These are phyloP conservation scores for Microcebus jonahi DNA, from an alignment of 2,113 vertebrate species.

Conservation along the genomic window DNA sequence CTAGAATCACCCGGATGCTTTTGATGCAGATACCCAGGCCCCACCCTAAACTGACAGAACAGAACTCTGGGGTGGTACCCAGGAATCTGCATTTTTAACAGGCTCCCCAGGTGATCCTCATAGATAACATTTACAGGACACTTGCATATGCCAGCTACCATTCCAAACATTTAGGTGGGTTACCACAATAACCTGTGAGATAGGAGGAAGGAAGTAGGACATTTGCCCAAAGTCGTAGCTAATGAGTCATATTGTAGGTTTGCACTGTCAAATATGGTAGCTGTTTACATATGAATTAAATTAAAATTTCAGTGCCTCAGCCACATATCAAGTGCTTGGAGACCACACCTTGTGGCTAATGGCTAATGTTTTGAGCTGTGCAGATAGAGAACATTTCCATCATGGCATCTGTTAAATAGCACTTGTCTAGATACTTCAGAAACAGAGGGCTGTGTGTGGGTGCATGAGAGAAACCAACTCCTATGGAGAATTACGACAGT, in stretches of 20 bases:
- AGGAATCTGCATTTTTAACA: not conserved
- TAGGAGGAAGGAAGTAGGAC: not conserved
- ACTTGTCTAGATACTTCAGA: not conserved
- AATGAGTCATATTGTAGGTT: not conserved
- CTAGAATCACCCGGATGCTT: no score
- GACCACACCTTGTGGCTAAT: not conserved
- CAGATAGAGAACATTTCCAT: not conserved
- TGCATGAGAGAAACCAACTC: no score
- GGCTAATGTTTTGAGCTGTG: fast-evolving
- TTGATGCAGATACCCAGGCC: no score
- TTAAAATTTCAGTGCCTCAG: not conserved
- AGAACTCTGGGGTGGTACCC: fast-evolving
- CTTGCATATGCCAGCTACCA: not conserved
- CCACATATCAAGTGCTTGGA: no score
- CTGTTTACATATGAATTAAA: not conserved
- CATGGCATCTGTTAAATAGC: not conserved
- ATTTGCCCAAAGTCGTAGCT: not conserved
- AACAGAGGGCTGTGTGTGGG: not conserved
- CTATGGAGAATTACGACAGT: fast-evolving
- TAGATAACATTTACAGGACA: not conserved
- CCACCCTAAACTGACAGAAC: not conserved
- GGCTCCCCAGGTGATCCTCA: not conserved
- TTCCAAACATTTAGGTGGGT: fast-evolving
- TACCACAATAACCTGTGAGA: not conserved
- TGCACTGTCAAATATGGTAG: not conserved